Percentiles rank a stretch among this genome's conserved stretches.
phyloP scores from a whole-genome alignment of 2,888 invertebrate genomes.

The Trachelus tabidus region DNA sequence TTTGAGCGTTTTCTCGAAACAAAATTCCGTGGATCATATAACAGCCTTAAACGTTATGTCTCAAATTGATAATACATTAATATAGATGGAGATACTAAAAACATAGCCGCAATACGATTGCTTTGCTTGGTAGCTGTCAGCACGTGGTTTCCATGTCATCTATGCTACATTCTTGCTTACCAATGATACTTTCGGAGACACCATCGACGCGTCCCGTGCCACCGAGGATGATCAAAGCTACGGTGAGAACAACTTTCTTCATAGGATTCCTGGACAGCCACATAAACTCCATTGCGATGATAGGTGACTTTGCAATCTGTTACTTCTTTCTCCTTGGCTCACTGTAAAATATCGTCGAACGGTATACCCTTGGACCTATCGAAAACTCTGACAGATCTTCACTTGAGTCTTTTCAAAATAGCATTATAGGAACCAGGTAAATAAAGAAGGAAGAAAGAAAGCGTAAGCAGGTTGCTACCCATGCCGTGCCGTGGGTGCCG shows the following conservation, averaged over 20 bases:
- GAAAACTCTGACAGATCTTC: background rate
- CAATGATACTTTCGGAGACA: slow-evolving; percentile 57
- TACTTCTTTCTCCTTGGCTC: background rate
- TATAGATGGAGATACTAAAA: background rate
- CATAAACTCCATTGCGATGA: slow-evolving; percentile 29
- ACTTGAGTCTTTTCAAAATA: background rate
- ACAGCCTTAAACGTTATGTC: background rate
- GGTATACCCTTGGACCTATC: background rate
- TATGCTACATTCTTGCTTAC: slow-evolving; percentile 35
- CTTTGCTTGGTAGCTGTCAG: background rate
- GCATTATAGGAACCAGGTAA: background rate
- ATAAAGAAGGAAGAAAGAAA: background rate
- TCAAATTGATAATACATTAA: background rate
- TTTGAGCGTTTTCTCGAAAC: background rate
- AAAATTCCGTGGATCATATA: background rate
- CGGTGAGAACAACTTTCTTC: slow-evolving; percentile 26
- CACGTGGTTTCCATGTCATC: background rate
- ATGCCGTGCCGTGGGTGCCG: background rate
- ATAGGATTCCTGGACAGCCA: slow-evolving; percentile 32
- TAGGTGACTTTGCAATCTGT: slow-evolving; percentile 15
- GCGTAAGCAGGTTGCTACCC: background rate
- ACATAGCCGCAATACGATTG: background rate
- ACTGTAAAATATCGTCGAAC: background rate
- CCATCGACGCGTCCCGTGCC: slow-evolving; percentile 41
- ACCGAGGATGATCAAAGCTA: slow-evolving; percentile 46